These are phyloP conservation scores for Copidosoma floridanum DNA, from an alignment of 1,140 invertebrate species.

Conservation along the genomic window DNA sequence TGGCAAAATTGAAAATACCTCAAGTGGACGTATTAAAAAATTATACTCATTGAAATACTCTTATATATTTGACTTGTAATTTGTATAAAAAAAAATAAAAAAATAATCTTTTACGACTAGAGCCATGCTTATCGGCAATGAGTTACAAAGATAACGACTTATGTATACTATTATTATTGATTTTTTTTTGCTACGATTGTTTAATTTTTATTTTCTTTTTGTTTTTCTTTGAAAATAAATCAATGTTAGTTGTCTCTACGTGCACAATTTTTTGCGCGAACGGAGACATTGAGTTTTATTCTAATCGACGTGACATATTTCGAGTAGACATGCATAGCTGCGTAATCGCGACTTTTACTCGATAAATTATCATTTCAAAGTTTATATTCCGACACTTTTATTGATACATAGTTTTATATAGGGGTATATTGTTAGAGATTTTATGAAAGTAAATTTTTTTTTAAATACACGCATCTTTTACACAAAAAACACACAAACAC, in stretches of 20 bases:
- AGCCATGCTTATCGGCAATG: too few species aligned
- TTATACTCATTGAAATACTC: too few species aligned
- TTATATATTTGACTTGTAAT: too few species aligned
- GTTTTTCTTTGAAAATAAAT: too few species aligned
- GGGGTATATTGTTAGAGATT: too few species aligned
- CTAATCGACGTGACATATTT: slow-evolving; percentile 24
- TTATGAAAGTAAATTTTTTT: too few species aligned
- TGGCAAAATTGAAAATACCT: slow-evolving; percentile 2
- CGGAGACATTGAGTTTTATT: slow-evolving; percentile 21
- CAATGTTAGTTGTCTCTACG: slow-evolving; percentile 8
- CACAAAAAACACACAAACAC: not conserved
- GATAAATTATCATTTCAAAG: slow-evolving; percentile 11
- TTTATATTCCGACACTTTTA: too few species aligned
- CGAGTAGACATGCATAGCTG: slow-evolving; percentile 7
- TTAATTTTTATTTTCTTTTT: slow-evolving; percentile 51
- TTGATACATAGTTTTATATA: too few species aligned
- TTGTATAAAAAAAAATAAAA: too few species aligned
- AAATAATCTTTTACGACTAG: too few species aligned
- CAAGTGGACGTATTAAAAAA: slow-evolving; percentile 6
- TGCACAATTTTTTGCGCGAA: slow-evolving; percentile 18
- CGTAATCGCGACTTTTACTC: slow-evolving; percentile 18
- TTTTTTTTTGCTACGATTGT: too few species aligned
- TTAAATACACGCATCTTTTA: too few species aligned
- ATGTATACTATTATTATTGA: slow-evolving; percentile 36
- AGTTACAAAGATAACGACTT: slow-evolving; percentile 31